Conservation (phyloP, 2,888 invertebrate species). For the Caenorhabditis sinica region DNA sequence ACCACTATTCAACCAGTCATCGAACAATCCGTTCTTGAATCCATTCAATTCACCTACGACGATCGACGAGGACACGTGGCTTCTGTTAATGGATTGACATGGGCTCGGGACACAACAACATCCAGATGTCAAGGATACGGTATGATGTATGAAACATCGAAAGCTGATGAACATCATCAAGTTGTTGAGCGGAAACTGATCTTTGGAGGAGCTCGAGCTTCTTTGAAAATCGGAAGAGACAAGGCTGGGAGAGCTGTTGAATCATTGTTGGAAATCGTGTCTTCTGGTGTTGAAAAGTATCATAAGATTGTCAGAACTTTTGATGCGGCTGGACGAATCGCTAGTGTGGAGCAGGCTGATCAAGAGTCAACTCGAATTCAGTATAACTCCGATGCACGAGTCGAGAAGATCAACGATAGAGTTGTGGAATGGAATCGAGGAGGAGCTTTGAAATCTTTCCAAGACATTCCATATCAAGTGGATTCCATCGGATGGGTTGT, state of each 20-base stretch:
- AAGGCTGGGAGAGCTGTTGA: conserved; percentile 58
- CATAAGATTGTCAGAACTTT: conserved; percentile 41
- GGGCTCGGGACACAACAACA: conserved; percentile 57
- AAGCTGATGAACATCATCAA: conserved; percentile 41
- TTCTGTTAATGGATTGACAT: conserved; percentile 67
- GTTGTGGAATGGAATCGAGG: conserved; percentile 69
- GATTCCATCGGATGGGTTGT: conserved; percentile 57
- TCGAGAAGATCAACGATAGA: conserved; percentile 65
- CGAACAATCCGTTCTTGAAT: conserved; percentile 64
- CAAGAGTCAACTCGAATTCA: conserved; percentile 31
- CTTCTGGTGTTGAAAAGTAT: conserved; percentile 28
- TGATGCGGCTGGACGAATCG: conserved; percentile 61
- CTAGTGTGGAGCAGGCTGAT: conserved; percentile 36
- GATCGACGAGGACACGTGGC: conserved; percentile 62
- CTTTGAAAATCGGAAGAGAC: conserved; percentile 60
- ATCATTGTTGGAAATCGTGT: conserved; percentile 45
- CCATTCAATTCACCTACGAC: conserved; percentile 68
- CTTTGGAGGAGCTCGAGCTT: conserved; percentile 56
- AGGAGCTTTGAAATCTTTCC: conserved; percentile 65
- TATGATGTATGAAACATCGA: conserved; percentile 57
- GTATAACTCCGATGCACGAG: conserved; percentile 67
- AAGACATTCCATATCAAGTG: conserved; percentile 54
- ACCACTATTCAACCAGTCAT: conserved; percentile 59
- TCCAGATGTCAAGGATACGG: conserved; percentile 66
- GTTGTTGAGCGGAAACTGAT: conserved; percentile 54